Percentiles rank a stretch among this genome's conserved stretches.
phyloP scores from a whole-genome alignment of 2,888 invertebrate species.

The Trachelus stipa region DNA sequence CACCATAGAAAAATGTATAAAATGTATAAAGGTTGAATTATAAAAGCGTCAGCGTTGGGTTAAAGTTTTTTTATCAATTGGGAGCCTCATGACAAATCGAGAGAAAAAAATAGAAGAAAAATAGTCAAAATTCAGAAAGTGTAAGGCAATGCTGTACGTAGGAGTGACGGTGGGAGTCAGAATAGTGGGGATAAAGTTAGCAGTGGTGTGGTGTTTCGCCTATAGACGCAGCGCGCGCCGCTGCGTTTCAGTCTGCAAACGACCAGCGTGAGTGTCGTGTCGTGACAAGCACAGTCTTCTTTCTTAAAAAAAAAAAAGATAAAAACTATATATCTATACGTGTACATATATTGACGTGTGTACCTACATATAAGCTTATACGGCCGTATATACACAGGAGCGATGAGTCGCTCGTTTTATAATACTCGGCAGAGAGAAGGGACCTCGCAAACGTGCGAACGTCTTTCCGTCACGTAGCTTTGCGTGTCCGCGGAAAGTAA shows the following conservation, averaged over 20 bases:
- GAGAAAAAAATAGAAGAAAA: not conserved
- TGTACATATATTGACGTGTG: constrained; percentile 4
- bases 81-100: not conserved
- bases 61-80: not conserved
- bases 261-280: constrained; percentile 53
- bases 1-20: not conserved
- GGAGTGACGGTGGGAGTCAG: not conserved
- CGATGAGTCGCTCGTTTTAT: not conserved
- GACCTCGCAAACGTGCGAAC: not conserved
- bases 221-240: constrained; percentile 29
- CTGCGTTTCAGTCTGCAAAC: constrained; percentile 55
- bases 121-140: not conserved
- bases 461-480: not conserved
- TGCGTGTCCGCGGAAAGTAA: not conserved
- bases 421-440: not conserved
- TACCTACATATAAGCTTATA: not conserved
- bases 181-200: not conserved
- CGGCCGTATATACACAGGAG: not conserved
- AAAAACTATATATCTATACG: constrained; percentile 15
- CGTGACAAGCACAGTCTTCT: constrained; percentile 22
- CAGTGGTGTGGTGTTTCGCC: constrained; percentile 2
- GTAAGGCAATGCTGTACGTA: not conserved
- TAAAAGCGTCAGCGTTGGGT: not conserved
- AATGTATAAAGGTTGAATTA: not conserved
- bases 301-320: constrained; percentile 4